A percentile compares a stretch with the other conserved stretches of the same genome.
These are phyloP conservation scores for Numenius arquata DNA, from an alignment of 2,113 vertebrate genomes.

Conservation along the genomic window DNA sequence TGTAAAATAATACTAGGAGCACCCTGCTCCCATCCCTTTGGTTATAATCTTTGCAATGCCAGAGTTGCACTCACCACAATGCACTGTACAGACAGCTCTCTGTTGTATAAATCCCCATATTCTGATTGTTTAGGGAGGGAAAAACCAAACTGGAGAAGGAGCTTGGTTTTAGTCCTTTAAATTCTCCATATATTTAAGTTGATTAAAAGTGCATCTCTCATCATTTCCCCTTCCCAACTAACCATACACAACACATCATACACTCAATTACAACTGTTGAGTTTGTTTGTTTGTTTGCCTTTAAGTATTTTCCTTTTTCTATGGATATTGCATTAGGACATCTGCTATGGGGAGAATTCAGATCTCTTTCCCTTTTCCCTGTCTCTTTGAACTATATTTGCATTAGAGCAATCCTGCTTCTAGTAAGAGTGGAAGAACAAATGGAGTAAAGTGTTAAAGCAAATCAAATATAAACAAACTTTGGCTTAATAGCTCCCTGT, in stretches of 20 bases:
- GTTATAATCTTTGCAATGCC: neutral
- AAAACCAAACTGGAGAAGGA: neutral
- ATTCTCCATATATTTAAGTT: neutral
- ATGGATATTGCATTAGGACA: neutral
- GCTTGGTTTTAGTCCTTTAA: neutral
- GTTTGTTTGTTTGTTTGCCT: neutral
- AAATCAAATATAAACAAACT: slow-evolving; percentile 38
- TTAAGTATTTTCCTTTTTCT: neutral
- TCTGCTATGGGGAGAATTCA: neutral
- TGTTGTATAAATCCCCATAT: neutral
- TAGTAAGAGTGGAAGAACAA: neutral
- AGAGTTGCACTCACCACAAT: neutral
- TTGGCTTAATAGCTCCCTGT: neutral
- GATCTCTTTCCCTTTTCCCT: neutral
- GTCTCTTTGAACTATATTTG: neutral
- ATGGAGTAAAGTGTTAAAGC: slow-evolving; percentile 19
- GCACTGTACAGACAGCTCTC: neutral
- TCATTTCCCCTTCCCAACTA: neutral
- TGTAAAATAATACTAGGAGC: neutral
- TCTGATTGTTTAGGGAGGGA: neutral
- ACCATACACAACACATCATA: neutral
- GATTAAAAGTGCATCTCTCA: neutral
- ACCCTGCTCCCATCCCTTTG: neutral
- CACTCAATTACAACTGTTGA: neutral
- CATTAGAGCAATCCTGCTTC: neutral